These are phyloP conservation scores for Champsocephalus gunnari DNA, from an alignment of 2,797 vertebrate species.

Conservation along the genomic window DNA sequence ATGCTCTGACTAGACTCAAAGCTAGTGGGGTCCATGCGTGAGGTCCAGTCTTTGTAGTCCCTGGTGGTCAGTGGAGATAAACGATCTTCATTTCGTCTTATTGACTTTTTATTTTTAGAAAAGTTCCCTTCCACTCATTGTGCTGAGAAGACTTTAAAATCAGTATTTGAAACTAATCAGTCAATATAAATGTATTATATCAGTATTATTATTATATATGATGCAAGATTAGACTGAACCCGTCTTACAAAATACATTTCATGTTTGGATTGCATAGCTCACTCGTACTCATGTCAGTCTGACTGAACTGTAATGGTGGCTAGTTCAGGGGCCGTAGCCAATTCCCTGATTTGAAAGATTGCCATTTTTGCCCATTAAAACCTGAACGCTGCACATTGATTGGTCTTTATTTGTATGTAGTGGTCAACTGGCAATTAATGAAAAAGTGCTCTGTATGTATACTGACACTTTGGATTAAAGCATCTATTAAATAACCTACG, in stretches of 20 bases:
- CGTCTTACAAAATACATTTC: not conserved
- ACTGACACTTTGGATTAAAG: slow-evolving; percentile 6
- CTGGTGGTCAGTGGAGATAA: not conserved
- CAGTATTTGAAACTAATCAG: too few species aligned
- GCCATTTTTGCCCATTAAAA: not conserved
- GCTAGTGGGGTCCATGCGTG: slow-evolving; percentile 1
- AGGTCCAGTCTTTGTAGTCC: not conserved
- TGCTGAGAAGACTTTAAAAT: not conserved
- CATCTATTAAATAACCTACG: not conserved
- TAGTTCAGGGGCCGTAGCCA: not conserved
- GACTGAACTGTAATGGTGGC: not conserved
- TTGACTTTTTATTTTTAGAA: not conserved
- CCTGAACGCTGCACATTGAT: not conserved
- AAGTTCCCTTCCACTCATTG: not conserved
- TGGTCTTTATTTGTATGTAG: not conserved
- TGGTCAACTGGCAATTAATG: slow-evolving; percentile 1
- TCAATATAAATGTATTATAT: too few species aligned
- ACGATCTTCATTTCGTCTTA: not conserved
- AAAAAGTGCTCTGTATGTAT: not conserved
- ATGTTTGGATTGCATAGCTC: not conserved
- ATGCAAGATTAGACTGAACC: too few species aligned
- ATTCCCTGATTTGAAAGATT: slow-evolving; percentile 2
- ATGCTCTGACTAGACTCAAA: slow-evolving; percentile 33
- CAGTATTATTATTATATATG: not conserved
- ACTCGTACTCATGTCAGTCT: not conserved